Conservation (phyloP, 1,140 invertebrate genomes). For the Zaprionus kolodkinae region DNA sequence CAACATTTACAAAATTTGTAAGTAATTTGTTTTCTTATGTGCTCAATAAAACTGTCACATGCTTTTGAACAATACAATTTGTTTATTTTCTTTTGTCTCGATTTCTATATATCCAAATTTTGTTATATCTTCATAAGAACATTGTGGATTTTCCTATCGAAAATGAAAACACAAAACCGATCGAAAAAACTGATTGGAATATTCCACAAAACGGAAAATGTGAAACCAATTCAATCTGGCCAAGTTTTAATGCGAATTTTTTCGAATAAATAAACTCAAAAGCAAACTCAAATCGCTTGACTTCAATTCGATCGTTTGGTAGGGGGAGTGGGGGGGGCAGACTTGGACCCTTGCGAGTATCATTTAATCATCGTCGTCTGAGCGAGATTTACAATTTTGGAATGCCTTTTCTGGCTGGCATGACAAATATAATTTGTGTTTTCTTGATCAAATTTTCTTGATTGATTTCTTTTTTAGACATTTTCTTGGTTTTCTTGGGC, state of each 20-base stretch:
- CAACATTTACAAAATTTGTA: slow-evolving; percentile 57
- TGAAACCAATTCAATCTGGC: slow-evolving; percentile 77
- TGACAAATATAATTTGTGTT: slow-evolving; percentile 31
- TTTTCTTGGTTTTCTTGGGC: slow-evolving; percentile 34
- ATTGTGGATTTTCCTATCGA: slow-evolving; percentile 50
- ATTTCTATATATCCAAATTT: slow-evolving; percentile 34
- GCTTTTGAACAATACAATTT: slow-evolving; percentile 46
- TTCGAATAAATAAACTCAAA: background rate
- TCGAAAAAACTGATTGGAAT: slow-evolving; percentile 3
- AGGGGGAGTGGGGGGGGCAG: slow-evolving; percentile 23
- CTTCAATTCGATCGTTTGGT: slow-evolving; percentile 22
- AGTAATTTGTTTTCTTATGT: slow-evolving; percentile 43
- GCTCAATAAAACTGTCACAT: slow-evolving; percentile 50
- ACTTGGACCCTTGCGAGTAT: slow-evolving; percentile 48
- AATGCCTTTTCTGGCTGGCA: slow-evolving; percentile 34
- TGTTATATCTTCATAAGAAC: slow-evolving; percentile 63
- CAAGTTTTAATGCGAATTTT: slow-evolving; percentile 58
- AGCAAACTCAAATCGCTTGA: slow-evolving; percentile 29
- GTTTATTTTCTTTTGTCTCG: slow-evolving; percentile 35
- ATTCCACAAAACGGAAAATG: slow-evolving; percentile 49
- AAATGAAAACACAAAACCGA: slow-evolving; percentile 51
- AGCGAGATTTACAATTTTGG: slow-evolving; percentile 25
- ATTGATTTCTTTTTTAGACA: slow-evolving; percentile 19
- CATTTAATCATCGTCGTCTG: slow-evolving; percentile 7
- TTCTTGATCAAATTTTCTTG: slow-evolving; percentile 36